Base-by-base conservation (phyloP, 2,888 invertebrate species). In the Acronicta alni region DNA sequence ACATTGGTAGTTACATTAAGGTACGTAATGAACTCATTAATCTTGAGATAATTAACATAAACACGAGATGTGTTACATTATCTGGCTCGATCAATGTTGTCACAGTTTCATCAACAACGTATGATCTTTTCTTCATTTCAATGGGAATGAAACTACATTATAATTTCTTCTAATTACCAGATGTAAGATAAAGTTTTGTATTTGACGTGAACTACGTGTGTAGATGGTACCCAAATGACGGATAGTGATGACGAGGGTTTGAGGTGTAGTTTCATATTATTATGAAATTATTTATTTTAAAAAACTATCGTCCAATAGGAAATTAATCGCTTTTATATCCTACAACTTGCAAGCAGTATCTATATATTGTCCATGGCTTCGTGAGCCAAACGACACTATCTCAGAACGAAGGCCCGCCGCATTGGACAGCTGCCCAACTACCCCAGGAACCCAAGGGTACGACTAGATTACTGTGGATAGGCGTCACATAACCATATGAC, bases 361-460 rank as follows among this genome's bases (percentile, higher is more conserved):
- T n/a, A n/a, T n/a, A 37, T 37, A 12, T 15, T 10, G 35, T 17
- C 42, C 14, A 10, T 44, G 18, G 14, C 18, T 3, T 14, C 26
- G 8, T 3, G 66, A 42, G 70, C 66, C 70, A 66, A 66, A 66
- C 64, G 70, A 63, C 26, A 12, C 35, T 15, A 26, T 8, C 46
- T 41, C 53, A 17, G 9, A 37, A 43, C 45, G 48, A 30, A 30
- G 39, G n/a, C 20, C 26, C 44, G 44, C 54, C 32, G 16, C 48
- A 14, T 70, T 67, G 67, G 67, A 52, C 41, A 26, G 37, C 47
- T 64, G 71, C 67, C 67, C 71, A 67, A 42, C 38, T 15, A 20
- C 42, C 17, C 32, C 20, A 8, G 30, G 10, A 16, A 39, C 26
- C 18, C n/a, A 14, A 30, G 43, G 61, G 38, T 38, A 32, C 38